Base-by-base conservation (phyloP, 2,113 vertebrate genomes). In the Vulpes lagopus region DNA sequence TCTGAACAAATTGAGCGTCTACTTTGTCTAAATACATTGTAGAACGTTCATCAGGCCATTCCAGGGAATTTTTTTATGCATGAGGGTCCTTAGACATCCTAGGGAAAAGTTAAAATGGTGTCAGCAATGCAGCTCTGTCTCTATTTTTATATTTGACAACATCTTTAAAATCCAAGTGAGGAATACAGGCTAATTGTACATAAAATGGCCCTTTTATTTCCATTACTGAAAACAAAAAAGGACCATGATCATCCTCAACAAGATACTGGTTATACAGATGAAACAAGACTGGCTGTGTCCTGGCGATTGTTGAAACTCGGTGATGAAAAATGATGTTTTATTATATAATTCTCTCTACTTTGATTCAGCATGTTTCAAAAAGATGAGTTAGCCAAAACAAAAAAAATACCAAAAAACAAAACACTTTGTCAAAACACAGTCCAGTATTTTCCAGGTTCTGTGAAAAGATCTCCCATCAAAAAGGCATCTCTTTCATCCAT, bases 161-260 rank as follows among this genome's bases (percentile, higher is more conserved):
- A 25, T 90, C 82, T 95, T 97, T 80, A 71, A 85, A 87, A 65
- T 73, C 79, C 43, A 22, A 86, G 65, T 60, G 38, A 85, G 59
- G 27, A 62, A 60, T 82, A 12, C 38, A 82, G 27, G 80, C 35
- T 51, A 35, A 38, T 67, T 88, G 3, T 62, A 35, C 23, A 30
- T 38, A 51, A 73, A 38, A 53, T 7, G 51, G 35, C n/a, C 27
- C 8, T 55, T 49, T 81, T n/a, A 27, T 94, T 94, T 79, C 76
- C 22, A 57, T 23, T 64, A 32, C 35, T 65, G 23, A 90, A 89
- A 83, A 43, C 4, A 5, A 60, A 73, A 30, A 93, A 71, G 67
- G 65, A 89, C 2, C 32, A 2, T 65, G 59, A 51, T 62, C 10
- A 1, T 83, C 95, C 43, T 92, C 51, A 73, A 91, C 94, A 81